A percentile compares a stretch with the other conserved stretches of the same genome.
phyloP scores from a whole-genome alignment of 1,140 invertebrate genomes.

The Anoplophora glabripennis region DNA sequence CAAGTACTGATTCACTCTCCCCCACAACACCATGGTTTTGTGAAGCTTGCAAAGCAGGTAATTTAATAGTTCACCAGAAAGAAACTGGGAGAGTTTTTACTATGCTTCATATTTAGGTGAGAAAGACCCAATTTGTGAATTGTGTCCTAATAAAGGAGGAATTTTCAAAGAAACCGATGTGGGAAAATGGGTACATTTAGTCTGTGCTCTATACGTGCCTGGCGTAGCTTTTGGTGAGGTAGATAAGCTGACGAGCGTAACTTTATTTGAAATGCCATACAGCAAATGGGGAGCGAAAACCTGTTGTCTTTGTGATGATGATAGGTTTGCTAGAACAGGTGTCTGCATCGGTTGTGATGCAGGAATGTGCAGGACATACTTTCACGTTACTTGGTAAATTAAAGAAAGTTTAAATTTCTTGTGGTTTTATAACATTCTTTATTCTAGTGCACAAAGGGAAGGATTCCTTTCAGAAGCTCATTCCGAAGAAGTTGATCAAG shows the following conservation, averaged over 20 bases:
- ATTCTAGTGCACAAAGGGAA: slow-evolving; percentile 83
- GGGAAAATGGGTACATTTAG: slow-evolving; percentile 95
- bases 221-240: slow-evolving; percentile 94
- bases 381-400: slow-evolving; percentile 92
- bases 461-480: slow-evolving; percentile 91
- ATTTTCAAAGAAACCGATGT: slow-evolving; percentile 96
- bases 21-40: slow-evolving; percentile 98
- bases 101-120: slow-evolving; percentile 52
- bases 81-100: background rate
- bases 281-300: slow-evolving; percentile 89
- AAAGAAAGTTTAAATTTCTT: background rate
- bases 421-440: slow-evolving; percentile 9
- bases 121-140: slow-evolving; percentile 79
- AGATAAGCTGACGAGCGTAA: slow-evolving; percentile 79
- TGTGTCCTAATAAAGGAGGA: slow-evolving; percentile 86
- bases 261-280: slow-evolving; percentile 94
- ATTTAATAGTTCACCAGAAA: background rate
- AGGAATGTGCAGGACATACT: slow-evolving; percentile 95
- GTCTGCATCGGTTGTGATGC: slow-evolving; percentile 97
- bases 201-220: slow-evolving; percentile 62
- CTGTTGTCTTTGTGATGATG: slow-evolving; percentile 85
- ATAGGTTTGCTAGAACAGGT: slow-evolving; percentile 82
- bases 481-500: slow-evolving; percentile 89
- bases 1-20: slow-evolving; percentile 85
- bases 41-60: slow-evolving; percentile 89